Evolutionary conservation across 2,797 vertebrate species (phyloP), one percentile per base, ranked within the genome.

Genomic region (Sternarchorhynchus goeldii): DNA sequence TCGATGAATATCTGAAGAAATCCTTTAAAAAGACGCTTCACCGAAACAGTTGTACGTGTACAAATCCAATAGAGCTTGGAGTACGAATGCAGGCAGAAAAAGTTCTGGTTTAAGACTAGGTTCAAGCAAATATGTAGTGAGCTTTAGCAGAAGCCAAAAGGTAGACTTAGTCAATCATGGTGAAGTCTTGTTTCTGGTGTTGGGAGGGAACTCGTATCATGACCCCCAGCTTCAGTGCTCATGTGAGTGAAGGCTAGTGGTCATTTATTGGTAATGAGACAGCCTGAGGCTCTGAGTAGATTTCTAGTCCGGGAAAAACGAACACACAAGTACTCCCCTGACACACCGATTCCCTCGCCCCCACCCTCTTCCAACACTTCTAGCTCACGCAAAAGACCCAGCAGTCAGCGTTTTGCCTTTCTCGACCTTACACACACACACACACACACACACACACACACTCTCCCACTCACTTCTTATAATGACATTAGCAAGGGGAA

Each of bases 401-500:
- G 59, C 71, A 81, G 70, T 78, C 62, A 76, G 39, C 39, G 55
- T 67, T 75, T 81, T 75, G 58, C 81, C 60, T 71, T 68, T 66
- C 71, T 63, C 62, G 1, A 79, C 50, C 80, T n/a, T 29, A 62
- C 21, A 32, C 20, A 39, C 73, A 63, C 73, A 57, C 81, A 74
- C 69, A 78, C 68, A 66, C 36, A 20, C 65, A 20, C 68, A 41
- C 72, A 29, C 78, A 62, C 74, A 66, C 58, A 65, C 85, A 81
- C 80, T 25, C 87, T 87, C 87, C 81, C 83, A 85, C 85, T 81
- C 86, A 83, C 83, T 82, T 84, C 82, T 84, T 87, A 86, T 87
- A 91, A 92, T 86, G 91, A 86, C 85, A 89, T 84, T 85, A 83
- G 75, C 45, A 78, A 84, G 81, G 86, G 88, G 86, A 89, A 88